phyloP scores from a whole-genome alignment of 2,113 vertebrate genomes.

The Pycnonotus jocosus region DNA sequence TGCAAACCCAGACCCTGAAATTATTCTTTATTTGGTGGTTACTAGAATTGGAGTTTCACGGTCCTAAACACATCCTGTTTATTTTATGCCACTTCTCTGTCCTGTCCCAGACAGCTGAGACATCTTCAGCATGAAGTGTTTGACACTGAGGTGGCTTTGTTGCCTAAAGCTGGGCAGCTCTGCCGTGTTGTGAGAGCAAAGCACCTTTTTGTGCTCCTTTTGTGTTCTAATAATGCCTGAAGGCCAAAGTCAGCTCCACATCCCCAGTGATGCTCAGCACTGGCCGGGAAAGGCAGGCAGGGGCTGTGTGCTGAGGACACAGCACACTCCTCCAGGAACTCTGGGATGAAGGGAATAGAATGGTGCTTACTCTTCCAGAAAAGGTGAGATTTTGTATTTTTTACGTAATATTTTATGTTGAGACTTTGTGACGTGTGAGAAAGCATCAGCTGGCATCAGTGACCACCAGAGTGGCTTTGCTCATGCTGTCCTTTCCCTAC shows the following conservation, averaged over 20 bases:
- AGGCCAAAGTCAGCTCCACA: background rate
- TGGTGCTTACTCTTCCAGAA: background rate
- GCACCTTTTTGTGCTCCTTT: background rate
- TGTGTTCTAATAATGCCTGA: background rate
- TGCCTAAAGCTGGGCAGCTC: background rate
- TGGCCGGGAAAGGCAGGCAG: background rate
- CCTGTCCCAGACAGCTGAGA: background rate
- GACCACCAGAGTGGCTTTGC: background rate
- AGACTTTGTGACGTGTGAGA: background rate
- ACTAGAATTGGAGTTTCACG: background rate
- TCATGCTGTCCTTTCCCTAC: background rate
- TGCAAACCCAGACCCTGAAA: background rate
- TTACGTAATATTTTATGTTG: background rate
- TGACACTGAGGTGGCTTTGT: background rate
- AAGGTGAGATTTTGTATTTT: background rate
- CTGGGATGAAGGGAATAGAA: background rate
- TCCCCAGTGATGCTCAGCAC: background rate
- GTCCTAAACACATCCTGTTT: background rate
- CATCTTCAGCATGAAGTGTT: background rate
- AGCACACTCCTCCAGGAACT: fast-evolving
- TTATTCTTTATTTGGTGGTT: background rate
- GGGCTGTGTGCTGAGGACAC: background rate
- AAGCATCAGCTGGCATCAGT: background rate
- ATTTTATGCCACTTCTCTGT: background rate
- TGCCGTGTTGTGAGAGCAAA: fast-evolving